Evolutionary conservation across 2,113 vertebrate genomes (phyloP).

Genomic region (cattle (Bos taurus)): ARS-UCD2.0 NC_037330.1:4895501-4896000

Average conservation of each 20-base stretch:
- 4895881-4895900: not conserved
- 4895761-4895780: not conserved
- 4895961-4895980: not conserved
- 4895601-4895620: not conserved
- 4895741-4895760: not conserved
- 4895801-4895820: not conserved
- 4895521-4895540: not conserved
- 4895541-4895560: not conserved
- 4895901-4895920: not conserved
- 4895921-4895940: not conserved
- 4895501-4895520: not conserved
- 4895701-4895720: not conserved
- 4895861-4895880: not conserved
- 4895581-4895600: not conserved
- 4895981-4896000: not conserved
- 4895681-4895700: not conserved
- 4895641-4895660: not conserved
- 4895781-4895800: not conserved
- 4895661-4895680: not conserved
- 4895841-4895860: not conserved
- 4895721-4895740: not conserved
- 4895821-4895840: not conserved
- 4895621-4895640: not conserved
- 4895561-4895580: not conserved
- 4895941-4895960: not conserved